Evolutionary conservation across 92 coral and sea anemone species (phyloP).

Genomic region (Zoanthus gigantus): DNA sequence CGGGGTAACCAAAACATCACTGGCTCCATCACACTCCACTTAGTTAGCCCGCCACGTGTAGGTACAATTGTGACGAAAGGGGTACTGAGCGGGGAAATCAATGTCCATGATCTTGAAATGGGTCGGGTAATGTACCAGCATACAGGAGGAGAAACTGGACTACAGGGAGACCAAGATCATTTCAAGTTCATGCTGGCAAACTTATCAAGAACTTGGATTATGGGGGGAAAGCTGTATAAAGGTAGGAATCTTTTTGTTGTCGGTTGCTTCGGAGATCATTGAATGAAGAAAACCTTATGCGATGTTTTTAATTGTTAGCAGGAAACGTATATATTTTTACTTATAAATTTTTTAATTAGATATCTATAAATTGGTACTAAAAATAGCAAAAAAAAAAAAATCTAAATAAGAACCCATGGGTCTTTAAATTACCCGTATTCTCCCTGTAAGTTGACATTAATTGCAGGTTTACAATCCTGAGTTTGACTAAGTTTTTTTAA

Average conservation of each 20-base stretch:
- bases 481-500: too few species aligned
- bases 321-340: too few species aligned
- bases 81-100: constrained; percentile 64
- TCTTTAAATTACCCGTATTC: too few species aligned
- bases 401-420: too few species aligned
- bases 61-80: constrained; percentile 89
- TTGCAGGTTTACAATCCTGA: too few species aligned
- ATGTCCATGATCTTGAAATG: constrained; percentile 80
- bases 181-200: constrained; percentile 86
- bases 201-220: constrained; percentile 68
- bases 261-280: neutral
- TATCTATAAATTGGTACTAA: too few species aligned
- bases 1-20: constrained; percentile 57
- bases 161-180: constrained; percentile 83
- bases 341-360: too few species aligned
- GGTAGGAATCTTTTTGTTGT: constrained; percentile 58
- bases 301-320: too few species aligned
- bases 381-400: too few species aligned
- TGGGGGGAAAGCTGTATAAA: constrained; percentile 68
- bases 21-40: constrained; percentile 67
- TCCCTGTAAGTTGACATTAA: too few species aligned
- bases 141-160: constrained; percentile 94
- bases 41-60: constrained; percentile 86
- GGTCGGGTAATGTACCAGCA: constrained; percentile 89
- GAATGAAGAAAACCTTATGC: too few species aligned